Base-by-base conservation (phyloP, 2,113 vertebrate genomes). In the Riparia riparia region DNA sequence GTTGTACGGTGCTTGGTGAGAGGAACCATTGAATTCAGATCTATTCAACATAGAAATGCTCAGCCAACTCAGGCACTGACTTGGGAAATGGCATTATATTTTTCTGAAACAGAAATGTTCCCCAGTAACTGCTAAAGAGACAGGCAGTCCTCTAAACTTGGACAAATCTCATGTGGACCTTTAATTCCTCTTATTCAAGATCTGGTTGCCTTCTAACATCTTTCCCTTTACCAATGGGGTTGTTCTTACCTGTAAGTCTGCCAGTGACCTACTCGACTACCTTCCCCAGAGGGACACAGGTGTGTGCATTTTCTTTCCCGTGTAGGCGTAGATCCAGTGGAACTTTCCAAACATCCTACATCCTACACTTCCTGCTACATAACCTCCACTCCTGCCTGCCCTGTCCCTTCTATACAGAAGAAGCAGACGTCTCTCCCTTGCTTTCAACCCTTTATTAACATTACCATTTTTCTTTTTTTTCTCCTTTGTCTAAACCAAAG, bases 1-100 rank as follows among this genome's bases (percentile, higher is more conserved):
- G 2, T 8, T 12, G 13, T 20, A 45, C 0, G 0, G 17, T 19
- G 8, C 53, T 19, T 61, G 45, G 13, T 44, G 58, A 83, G 41
- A 42, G 28, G 45, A 77, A 6, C 24, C 14, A 6, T 3, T 49
- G 41, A 66, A 61, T 70, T 85, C 73, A 58, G 34, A 8, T 22
- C 42, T 42, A 8, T 69, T 57, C 37, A 39, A 9, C 56, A 28
- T 50, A 44, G 42, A 81, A 80, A 77, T 22, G 8, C 17, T 82
- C 65, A 60, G 32, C 9, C 32, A 57, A 4, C 37, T 58, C 61
- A 78, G 29, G 10, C 22, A 22, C 11, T 24, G 25, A 29, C 24
- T 65, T 29, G 29, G 42, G 34, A 87, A 78, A 63, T 2, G 7
- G 34, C 2, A 4, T 77, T 86, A 54, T 60, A 19, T 78, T 73